These are phyloP conservation scores for Drosophila formosana DNA, from an alignment of 2,888 invertebrate species.

Conservation along the genomic window DNA sequence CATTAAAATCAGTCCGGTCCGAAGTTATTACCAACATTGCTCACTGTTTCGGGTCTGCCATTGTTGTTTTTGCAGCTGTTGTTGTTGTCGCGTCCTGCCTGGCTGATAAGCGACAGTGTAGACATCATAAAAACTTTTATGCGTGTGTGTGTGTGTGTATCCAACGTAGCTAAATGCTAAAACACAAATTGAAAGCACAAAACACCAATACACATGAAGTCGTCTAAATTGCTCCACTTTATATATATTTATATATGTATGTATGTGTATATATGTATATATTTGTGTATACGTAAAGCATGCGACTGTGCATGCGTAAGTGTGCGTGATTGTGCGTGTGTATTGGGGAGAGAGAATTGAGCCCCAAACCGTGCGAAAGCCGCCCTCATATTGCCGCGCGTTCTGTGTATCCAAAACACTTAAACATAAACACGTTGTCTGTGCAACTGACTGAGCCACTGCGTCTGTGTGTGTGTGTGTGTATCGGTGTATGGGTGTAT, in stretches of 20 bases:
- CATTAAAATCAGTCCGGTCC: constrained; percentile 57
- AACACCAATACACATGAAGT: constrained; percentile 62
- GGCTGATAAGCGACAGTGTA: constrained; percentile 73
- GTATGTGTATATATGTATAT: constrained; percentile 12
- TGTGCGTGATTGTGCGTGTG: constrained; percentile 25
- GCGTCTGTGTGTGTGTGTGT: constrained; percentile 16
- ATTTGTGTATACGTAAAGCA: background rate
- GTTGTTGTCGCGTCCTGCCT: constrained; percentile 42
- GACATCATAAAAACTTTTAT: constrained; percentile 73
- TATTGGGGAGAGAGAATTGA: constrained; percentile 30
- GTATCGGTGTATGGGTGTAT: constrained; percentile 12
- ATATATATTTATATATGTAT: constrained; percentile 26
- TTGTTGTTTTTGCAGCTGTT: constrained; percentile 24
- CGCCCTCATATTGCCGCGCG: constrained; percentile 40
- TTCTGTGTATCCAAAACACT: constrained; percentile 66
- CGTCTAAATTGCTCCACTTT: constrained; percentile 74
- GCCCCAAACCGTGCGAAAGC: constrained; percentile 31
- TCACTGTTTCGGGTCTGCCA: constrained; percentile 27
- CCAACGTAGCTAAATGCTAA: constrained; percentile 58
- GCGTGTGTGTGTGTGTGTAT: constrained; percentile 33
- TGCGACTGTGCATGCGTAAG: constrained; percentile 19
- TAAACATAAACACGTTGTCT: constrained; percentile 77
- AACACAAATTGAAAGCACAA: constrained; percentile 68
- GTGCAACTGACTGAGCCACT: constrained; percentile 41
- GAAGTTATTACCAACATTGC: constrained; percentile 50